A percentile compares a stretch with the other conserved stretches of the same genome.
These are phyloP conservation scores for Cyprinodon variegatus DNA, from an alignment of 2,113 vertebrate genomes.

Conservation along the genomic window DNA sequence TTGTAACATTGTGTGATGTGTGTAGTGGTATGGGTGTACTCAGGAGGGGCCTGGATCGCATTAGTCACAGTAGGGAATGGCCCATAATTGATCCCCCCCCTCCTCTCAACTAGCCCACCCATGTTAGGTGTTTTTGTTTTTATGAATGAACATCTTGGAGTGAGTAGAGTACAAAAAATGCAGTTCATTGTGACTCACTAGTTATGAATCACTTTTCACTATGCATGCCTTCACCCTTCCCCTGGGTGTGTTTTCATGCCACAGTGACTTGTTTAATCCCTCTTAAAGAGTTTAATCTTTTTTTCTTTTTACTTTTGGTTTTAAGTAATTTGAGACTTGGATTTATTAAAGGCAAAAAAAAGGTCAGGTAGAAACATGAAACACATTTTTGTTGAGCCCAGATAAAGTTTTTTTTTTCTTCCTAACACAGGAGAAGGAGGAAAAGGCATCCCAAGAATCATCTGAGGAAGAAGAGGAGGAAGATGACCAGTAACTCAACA, in stretches of 20 bases:
- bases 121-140: constrained; percentile 66
- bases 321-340: not conserved
- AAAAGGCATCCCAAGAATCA: constrained; percentile 91
- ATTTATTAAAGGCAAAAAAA: constrained; percentile 27
- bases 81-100: constrained; percentile 57
- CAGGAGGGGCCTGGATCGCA: constrained; percentile 50
- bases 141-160: constrained; percentile 85
- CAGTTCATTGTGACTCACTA: constrained; percentile 85
- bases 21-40: constrained; percentile 51
- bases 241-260: constrained; percentile 39
- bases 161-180: constrained; percentile 35
- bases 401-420: not conserved
- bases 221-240: constrained; percentile 56
- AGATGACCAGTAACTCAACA: constrained; percentile 90
- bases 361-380: constrained; percentile 33
- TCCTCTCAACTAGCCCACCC: constrained; percentile 60
- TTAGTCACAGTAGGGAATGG: constrained; percentile 73
- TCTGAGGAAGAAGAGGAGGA: constrained; percentile 92
- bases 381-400: constrained; percentile 31
- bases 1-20: constrained; percentile 63
- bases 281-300: not conserved
- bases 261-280: constrained; percentile 19
- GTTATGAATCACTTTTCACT: constrained; percentile 72
- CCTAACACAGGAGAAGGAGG: constrained; percentile 86
- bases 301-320: no score